Evolutionary conservation across 2,888 invertebrate genomes (phyloP).

Genomic region (Netelia inedita): DNA sequence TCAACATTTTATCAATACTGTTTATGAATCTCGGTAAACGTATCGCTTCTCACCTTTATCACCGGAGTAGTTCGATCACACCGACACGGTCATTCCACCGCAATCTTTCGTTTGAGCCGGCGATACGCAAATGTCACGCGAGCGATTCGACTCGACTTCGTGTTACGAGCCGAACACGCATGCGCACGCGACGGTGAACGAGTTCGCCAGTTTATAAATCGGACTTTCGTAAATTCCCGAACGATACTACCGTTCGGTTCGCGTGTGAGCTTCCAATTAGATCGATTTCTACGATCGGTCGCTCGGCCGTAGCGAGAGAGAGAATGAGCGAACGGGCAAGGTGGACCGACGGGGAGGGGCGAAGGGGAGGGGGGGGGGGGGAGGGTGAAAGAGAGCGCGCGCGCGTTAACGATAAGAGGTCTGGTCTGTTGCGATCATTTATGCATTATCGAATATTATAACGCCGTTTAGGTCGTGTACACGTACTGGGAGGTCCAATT

Average conservation of each 20-base stretch:
- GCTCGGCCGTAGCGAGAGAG: not conserved
- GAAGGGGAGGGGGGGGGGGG: not conserved
- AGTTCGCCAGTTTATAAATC: conserved; percentile 40
- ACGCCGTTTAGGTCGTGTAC: conserved; percentile 25
- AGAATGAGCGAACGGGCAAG: not conserved
- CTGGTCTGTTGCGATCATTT: conserved; percentile 64
- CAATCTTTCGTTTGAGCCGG: conserved; percentile 23
- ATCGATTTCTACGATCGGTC: conserved; percentile 64
- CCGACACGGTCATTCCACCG: conserved; percentile 28
- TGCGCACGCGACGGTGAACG: not conserved
- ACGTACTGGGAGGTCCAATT: conserved; percentile 56
- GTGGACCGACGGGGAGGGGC: not conserved
- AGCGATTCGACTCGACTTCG: conserved; percentile 9
- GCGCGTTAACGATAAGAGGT: conserved; percentile 65
- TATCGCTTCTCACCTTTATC: conserved; percentile 20
- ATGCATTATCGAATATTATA: conserved; percentile 57
- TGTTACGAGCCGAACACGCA: conserved; percentile 6
- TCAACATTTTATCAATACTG: conserved; percentile 3
- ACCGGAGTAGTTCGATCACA: conserved; percentile 18
- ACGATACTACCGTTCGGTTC: conserved; percentile 31
- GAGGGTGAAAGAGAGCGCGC: conserved; percentile 47
- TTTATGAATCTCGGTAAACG: not conserved
- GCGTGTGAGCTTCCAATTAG: conserved; percentile 72
- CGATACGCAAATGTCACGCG: conserved; percentile 52
- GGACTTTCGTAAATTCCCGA: conserved; percentile 62